Conservation (phyloP, 2,113 vertebrate genomes). For the Climacteris rufus region DNA sequence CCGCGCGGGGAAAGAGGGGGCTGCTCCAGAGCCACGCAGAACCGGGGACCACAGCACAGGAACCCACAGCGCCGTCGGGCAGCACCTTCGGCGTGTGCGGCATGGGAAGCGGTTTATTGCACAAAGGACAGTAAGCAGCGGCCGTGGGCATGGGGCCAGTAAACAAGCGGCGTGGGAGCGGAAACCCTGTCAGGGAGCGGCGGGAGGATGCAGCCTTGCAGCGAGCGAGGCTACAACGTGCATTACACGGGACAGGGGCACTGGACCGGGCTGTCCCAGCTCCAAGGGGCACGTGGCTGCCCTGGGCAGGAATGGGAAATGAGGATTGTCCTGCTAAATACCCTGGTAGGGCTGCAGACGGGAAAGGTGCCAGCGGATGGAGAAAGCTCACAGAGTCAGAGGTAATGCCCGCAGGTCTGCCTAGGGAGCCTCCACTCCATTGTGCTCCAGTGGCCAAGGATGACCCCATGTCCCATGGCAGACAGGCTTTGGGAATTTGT, state of each 20-base stretch:
- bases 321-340: not conserved
- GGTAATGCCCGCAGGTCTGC: accelerated
- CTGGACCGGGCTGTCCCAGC: not conserved
- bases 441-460: accelerated
- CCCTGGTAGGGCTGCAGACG: not conserved
- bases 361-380: not conserved
- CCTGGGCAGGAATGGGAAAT: not conserved
- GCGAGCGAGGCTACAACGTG: not conserved
- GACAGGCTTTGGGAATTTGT: accelerated
- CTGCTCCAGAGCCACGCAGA: not conserved
- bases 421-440: not conserved
- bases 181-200: not conserved
- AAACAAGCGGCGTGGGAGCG: not conserved
- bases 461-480: not conserved
- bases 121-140: not conserved
- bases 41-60: not conserved
- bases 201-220: not conserved
- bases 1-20: not conserved
- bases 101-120: not conserved
- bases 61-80: not conserved
- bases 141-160: not conserved
- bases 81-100: not conserved
- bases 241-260: not conserved
- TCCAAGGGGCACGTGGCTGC: not conserved
- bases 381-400: not conserved